phyloP scores from a whole-genome alignment of 2,113 vertebrate genomes.

The Hippocampus barbouri region DNA sequence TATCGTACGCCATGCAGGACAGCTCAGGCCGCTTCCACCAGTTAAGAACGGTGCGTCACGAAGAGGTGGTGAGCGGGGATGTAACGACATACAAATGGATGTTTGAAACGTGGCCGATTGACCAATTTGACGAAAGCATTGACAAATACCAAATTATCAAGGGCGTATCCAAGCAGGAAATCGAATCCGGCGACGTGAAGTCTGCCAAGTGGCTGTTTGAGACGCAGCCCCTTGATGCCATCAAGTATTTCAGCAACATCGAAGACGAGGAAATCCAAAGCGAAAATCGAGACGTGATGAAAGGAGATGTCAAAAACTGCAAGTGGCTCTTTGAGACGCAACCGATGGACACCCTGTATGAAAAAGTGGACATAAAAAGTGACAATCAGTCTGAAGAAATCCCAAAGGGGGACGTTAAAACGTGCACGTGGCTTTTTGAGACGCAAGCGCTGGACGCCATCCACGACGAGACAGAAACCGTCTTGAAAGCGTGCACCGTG shows the following conservation, averaged over 20 bases:
- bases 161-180: slow-evolving; percentile 87
- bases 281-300: slow-evolving; percentile 69
- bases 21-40: slow-evolving; percentile 84
- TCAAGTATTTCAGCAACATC: slow-evolving; percentile 81
- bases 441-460: slow-evolving; percentile 82
- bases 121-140: slow-evolving; percentile 84
- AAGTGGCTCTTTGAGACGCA: slow-evolving; percentile 93
- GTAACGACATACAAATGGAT: slow-evolving; percentile 88
- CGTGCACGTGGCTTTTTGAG: slow-evolving; percentile 88
- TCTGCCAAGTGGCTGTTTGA: slow-evolving; percentile 93
- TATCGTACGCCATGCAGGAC: slow-evolving; percentile 86
- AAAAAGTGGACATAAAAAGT: slow-evolving; percentile 69
- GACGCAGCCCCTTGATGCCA: slow-evolving; percentile 87
- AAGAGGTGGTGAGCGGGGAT: slow-evolving; percentile 87
- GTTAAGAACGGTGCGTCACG: slow-evolving; percentile 83
- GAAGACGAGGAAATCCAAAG: slow-evolving; percentile 76
- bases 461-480: slow-evolving; percentile 71
- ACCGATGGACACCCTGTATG: slow-evolving; percentile 84
- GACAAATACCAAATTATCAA: slow-evolving; percentile 84
- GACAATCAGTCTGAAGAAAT: slow-evolving; percentile 69
- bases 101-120: slow-evolving; percentile 89
- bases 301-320: slow-evolving; percentile 86
- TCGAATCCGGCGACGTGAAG: slow-evolving; percentile 86
- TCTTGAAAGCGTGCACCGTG: slow-evolving; percentile 72
- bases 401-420: slow-evolving; percentile 84